Evolutionary conservation across 1,140 invertebrate genomes (phyloP).

Genomic region (Xylocopa sonorina): DNA sequence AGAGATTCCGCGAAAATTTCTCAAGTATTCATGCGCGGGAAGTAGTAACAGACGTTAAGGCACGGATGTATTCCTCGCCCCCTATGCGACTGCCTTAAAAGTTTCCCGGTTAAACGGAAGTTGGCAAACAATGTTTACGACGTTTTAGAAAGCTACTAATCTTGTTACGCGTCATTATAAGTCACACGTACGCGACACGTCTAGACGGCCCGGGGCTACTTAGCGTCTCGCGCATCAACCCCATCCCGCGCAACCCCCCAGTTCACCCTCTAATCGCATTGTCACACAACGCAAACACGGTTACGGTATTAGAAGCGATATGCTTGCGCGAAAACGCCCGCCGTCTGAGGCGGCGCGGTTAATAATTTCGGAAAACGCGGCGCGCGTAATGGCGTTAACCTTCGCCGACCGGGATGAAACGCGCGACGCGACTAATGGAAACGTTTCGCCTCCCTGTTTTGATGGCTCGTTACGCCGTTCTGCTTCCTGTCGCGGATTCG

Average conservation of each 20-base stretch:
- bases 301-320: slow-evolving; percentile 64
- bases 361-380: slow-evolving; percentile 40
- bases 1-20: slow-evolving; percentile 16
- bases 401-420: neutral
- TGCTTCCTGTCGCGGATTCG: neutral
- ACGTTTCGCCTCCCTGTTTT: neutral
- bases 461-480: neutral
- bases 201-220: slow-evolving; percentile 44
- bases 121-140: slow-evolving; percentile 33
- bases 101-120: slow-evolving; percentile 31
- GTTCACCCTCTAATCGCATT: slow-evolving; percentile 58
- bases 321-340: slow-evolving; percentile 38
- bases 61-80: neutral
- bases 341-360: slow-evolving; percentile 32
- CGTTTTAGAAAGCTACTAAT: slow-evolving; percentile 42
- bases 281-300: slow-evolving; percentile 56
- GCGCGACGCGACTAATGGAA: neutral
- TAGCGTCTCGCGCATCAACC: slow-evolving; percentile 22
- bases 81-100: slow-evolving; percentile 8
- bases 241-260: neutral
- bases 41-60: neutral
- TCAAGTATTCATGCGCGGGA: slow-evolving; percentile 6
- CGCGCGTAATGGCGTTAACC: neutral
- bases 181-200: slow-evolving; percentile 33
- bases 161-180: slow-evolving; percentile 39